A percentile compares a stretch with the other conserved stretches of the same genome.
Evolutionary conservation across 2,113 vertebrate genomes (phyloP).

Genomic region (Thunnus maccoyii): DNA sequence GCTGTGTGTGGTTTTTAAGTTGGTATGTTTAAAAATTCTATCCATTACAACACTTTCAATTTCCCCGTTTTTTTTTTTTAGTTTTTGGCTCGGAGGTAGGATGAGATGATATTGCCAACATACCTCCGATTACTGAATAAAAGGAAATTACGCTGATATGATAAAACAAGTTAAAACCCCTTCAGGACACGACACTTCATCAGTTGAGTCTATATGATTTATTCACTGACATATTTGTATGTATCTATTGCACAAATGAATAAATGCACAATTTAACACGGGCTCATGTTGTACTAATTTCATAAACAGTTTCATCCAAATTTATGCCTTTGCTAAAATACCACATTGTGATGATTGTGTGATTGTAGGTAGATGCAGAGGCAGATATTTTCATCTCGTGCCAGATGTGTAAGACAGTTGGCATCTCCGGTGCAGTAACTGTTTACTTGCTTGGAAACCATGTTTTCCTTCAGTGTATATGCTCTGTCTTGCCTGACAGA

Average conservation of each 20-base stretch:
- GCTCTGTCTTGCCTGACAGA: slow-evolving; percentile 64
- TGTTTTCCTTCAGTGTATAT: slow-evolving; percentile 63
- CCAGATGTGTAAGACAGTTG: slow-evolving; percentile 49
- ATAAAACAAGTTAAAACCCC: slow-evolving; percentile 49
- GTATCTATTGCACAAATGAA: not conserved
- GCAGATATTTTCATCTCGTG: slow-evolving; percentile 16
- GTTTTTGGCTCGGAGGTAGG: slow-evolving; percentile 14
- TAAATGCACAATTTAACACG: not conserved
- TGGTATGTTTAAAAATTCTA: slow-evolving; percentile 8
- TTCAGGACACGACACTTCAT: slow-evolving; percentile 2
- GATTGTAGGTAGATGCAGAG: not conserved
- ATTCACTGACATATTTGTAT: not conserved
- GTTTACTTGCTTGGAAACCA: slow-evolving; percentile 74
- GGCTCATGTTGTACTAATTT: too few relatives aligned
- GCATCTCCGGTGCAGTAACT: slow-evolving; percentile 43
- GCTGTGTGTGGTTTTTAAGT: slow-evolving; percentile 19
- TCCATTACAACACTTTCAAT: slow-evolving; percentile 31
- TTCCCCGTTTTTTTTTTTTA: slow-evolving; percentile 3
- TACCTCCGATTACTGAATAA: slow-evolving; percentile 35
- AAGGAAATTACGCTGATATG: slow-evolving; percentile 15
- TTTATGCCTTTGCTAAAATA: too few relatives aligned
- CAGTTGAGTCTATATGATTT: not conserved
- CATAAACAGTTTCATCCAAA: too few relatives aligned
- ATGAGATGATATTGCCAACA: slow-evolving; percentile 16
- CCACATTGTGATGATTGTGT: not conserved